A percentile compares a stretch with the other conserved stretches of the same genome.
Conservation (phyloP, 2,113 vertebrate genomes). For the Fukomys damarensis region DNA sequence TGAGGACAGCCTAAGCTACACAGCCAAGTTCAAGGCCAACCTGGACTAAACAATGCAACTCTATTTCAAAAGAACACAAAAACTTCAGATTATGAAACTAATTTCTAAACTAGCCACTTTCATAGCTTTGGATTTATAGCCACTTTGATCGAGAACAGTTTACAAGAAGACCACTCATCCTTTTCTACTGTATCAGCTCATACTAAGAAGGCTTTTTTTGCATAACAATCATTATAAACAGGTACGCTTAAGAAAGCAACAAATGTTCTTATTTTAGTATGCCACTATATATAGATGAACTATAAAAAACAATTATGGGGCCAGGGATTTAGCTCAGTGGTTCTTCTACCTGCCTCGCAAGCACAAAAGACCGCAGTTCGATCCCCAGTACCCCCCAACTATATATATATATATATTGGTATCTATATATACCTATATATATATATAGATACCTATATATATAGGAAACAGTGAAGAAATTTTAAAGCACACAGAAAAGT, state of each 20-base stretch:
- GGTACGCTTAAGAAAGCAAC: constrained; percentile 18
- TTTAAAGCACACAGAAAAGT: background rate
- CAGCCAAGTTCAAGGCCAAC: background rate
- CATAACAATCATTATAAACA: background rate
- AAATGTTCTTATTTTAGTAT: background rate
- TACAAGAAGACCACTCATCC: background rate
- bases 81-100: background rate
- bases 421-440: too few relatives aligned
- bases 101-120: constrained; percentile 50
- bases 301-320: background rate
- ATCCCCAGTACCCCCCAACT: too few relatives aligned
- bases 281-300: background rate
- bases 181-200: constrained; percentile 32
- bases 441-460: too few relatives aligned
- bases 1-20: background rate
- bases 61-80: background rate
- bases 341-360: too few relatives aligned
- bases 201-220: constrained; percentile 28
- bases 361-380: too few relatives aligned
- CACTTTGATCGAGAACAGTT: background rate
- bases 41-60: background rate
- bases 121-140: constrained; percentile 23
- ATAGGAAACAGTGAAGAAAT: accelerated
- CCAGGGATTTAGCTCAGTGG: too few relatives aligned
- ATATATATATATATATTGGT: too few relatives aligned